Evolutionary conservation across 2,888 invertebrate species (phyloP).

Genomic region (Mycalesis mineus): DNA sequence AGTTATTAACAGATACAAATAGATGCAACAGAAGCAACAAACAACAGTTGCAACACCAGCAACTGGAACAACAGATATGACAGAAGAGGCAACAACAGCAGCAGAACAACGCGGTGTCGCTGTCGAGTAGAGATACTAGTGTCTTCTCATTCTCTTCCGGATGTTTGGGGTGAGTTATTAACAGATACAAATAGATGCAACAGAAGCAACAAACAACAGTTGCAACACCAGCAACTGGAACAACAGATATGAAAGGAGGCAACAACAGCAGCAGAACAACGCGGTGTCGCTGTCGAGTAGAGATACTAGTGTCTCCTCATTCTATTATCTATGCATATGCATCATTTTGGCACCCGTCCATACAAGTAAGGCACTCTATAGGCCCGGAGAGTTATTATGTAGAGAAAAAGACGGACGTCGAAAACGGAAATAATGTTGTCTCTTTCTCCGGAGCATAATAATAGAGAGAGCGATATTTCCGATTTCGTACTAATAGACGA

Average conservation of each 20-base stretch:
- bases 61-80: slow-evolving; percentile 40
- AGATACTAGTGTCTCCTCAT: slow-evolving; percentile 69
- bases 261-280: slow-evolving; percentile 35
- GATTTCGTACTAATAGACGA: too few species aligned
- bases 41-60: slow-evolving; percentile 33
- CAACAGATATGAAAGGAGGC: slow-evolving; percentile 39
- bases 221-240: slow-evolving; percentile 36
- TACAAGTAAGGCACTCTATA: too few species aligned
- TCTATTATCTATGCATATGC: too few species aligned
- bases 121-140: slow-evolving; percentile 67
- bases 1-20: slow-evolving; percentile 31
- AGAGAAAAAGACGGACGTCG: too few species aligned
- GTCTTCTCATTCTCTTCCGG: slow-evolving; percentile 69
- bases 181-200: slow-evolving; percentile 33
- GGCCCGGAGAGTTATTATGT: too few species aligned
- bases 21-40: slow-evolving; percentile 35
- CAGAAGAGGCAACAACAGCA: slow-evolving; percentile 37
- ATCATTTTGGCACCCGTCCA: too few species aligned
- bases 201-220: slow-evolving; percentile 32
- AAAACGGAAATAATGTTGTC: too few species aligned
- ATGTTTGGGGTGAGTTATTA: slow-evolving; percentile 58
- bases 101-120: slow-evolving; percentile 43
- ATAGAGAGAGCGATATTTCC: too few species aligned
- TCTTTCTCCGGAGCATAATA: too few species aligned
- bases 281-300: slow-evolving; percentile 61